Conservation (phyloP, 2,888 invertebrate species). For the Axea sp. region DNA sequence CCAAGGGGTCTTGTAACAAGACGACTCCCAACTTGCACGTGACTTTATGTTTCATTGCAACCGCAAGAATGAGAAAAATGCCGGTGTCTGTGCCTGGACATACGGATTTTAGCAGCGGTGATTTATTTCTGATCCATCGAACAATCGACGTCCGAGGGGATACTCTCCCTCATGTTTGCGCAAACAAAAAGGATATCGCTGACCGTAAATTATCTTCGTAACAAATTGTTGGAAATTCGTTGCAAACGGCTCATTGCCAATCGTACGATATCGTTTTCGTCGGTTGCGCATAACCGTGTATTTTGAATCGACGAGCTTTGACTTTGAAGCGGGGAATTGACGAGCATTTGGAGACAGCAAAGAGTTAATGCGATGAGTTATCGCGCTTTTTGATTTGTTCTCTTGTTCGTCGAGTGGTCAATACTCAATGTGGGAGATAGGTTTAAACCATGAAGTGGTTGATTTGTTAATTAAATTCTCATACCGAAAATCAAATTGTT, state of each 20-base stretch:
- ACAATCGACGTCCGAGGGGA: slow-evolving; percentile 8
- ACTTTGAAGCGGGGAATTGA: slow-evolving; percentile 18
- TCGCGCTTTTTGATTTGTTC: slow-evolving; percentile 10
- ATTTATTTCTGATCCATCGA: slow-evolving; percentile 44
- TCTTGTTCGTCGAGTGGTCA: not conserved
- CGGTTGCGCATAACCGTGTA: not conserved
- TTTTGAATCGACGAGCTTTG: slow-evolving; percentile 9
- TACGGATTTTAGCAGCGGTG: slow-evolving; percentile 22
- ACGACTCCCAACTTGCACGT: slow-evolving; percentile 65
- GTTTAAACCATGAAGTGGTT: not conserved
- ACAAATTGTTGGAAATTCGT: slow-evolving; percentile 35
- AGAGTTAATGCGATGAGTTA: slow-evolving; percentile 34
- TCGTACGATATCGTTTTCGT: slow-evolving; percentile 1
- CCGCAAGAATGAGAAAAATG: slow-evolving; percentile 51
- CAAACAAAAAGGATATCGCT: slow-evolving; percentile 18
- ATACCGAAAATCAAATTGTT: no score
- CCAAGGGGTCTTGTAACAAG: slow-evolving; percentile 65
- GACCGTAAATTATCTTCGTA: slow-evolving; percentile 20
- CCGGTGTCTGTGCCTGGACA: slow-evolving; percentile 23
- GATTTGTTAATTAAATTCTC: not conserved
- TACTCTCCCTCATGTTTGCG: slow-evolving; percentile 2
- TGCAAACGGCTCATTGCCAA: slow-evolving; percentile 1
- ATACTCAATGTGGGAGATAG: not conserved
- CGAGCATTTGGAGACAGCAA: slow-evolving; percentile 13
- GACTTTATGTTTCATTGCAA: slow-evolving; percentile 64